Base-by-base conservation (phyloP, 2,797 vertebrate genomes). In the Rhynchotus rufescens region DNA sequence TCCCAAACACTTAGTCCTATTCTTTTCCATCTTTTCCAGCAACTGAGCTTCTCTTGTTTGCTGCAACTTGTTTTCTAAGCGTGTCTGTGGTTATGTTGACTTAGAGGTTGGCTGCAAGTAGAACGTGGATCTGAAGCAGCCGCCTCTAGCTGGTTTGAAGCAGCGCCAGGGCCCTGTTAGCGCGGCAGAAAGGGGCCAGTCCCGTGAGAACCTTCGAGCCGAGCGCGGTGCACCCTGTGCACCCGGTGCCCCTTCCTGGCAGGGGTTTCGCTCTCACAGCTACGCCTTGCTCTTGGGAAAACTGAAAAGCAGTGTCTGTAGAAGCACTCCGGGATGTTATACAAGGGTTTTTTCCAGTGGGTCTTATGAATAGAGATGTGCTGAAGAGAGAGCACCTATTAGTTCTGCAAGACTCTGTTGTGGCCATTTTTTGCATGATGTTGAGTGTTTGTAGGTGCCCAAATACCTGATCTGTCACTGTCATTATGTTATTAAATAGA, bases 351-450 rank as follows among this genome's bases (percentile, higher is more conserved):
- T 57, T 14, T 57, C 15, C 30, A 32, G 7, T 7, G 5, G 20
- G 10, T 10, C 40, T 75, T 12, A 0, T 1, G 2, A n/a, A n/a
- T 0, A 11, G 10, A 0, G 42, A 0, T 47, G 73, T 16, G 45
- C 36, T 4, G 6, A 12, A 56, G 19, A 56, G 4, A 12, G 45
- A 59, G 38, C 59, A 84, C 56, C 71, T 14, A 4, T 16, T 12
- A 62, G 6, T 77, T 51, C 64, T 64, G 74, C 25, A 4, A 6
- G 30, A 0, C 22, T 5, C 16, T 3, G 0, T 6, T 0, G 0
- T 1, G 8, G n/a, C 30, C 80, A 78, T 21, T 56, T 52, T 19
- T 20, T 15, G 2, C 6, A 0, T 16, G 8, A 1, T 0, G 47
- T 4, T 8, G 16, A 4, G 14, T 1, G 3, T 30, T 7, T 15